Evolutionary conservation across 2,888 invertebrate genomes (phyloP).

Genomic region (Limulus polyphemus): DNA sequence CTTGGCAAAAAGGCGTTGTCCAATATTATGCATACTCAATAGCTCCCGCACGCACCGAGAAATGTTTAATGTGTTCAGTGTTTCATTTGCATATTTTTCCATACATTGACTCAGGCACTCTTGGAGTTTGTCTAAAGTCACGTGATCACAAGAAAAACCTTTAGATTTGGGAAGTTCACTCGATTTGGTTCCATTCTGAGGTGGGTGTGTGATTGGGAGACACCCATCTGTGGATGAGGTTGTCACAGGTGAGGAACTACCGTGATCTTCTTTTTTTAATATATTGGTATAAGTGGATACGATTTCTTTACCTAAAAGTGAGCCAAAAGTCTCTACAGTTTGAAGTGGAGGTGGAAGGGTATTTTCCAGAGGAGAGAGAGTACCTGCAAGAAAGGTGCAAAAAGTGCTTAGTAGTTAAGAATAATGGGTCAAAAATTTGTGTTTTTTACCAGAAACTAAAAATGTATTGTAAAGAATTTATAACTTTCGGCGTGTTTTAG

Average conservation of each 20-base stretch:
- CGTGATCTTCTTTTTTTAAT: constrained; percentile 19
- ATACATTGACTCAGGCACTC: constrained; percentile 90
- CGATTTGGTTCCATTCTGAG: not conserved
- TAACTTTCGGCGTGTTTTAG: too few relatives aligned
- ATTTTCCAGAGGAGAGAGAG: not conserved
- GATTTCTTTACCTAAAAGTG: constrained; percentile 61
- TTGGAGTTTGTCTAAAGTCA: constrained; percentile 55
- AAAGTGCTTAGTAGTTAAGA: constrained; percentile 24
- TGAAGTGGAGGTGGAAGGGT: constrained; percentile 21
- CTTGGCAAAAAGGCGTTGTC: constrained; percentile 95
- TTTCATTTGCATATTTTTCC: constrained; percentile 88
- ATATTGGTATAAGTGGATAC: constrained; percentile 33
- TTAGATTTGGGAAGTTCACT: too few relatives aligned
- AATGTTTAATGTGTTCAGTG: constrained; percentile 84
- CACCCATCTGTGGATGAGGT: too few relatives aligned
- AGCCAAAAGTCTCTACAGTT: constrained; percentile 37
- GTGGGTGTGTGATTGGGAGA: not conserved
- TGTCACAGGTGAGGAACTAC: not conserved
- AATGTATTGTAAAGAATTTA: too few relatives aligned
- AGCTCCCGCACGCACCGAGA: constrained; percentile 84
- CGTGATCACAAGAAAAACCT: not conserved
- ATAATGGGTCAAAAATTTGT: too few relatives aligned
- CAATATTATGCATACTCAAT: constrained; percentile 92
- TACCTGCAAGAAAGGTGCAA: constrained; percentile 35
- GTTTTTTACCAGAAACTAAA: too few relatives aligned